These are phyloP conservation scores for Holcopasites calliopsidis DNA, from an alignment of 1,140 invertebrate species.

Conservation along the genomic window DNA sequence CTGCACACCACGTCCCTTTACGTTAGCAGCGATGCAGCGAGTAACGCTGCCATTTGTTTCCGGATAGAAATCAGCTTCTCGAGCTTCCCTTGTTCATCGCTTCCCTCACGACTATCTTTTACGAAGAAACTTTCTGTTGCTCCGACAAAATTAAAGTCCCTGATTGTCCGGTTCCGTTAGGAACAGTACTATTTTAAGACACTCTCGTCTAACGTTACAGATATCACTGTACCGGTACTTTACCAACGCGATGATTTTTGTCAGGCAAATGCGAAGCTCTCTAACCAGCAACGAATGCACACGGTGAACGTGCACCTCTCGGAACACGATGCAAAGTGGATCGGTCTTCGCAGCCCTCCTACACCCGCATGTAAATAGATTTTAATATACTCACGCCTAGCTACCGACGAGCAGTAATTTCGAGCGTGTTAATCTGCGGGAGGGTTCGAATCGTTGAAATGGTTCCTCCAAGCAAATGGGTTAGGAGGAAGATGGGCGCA, in stretches of 20 bases:
- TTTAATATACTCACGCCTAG: slow-evolving; percentile 64
- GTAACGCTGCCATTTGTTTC: not conserved
- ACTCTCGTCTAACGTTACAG: too few species aligned
- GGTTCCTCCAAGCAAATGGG: slow-evolving; percentile 17
- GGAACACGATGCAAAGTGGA: slow-evolving; percentile 63
- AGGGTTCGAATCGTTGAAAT: slow-evolving; percentile 47
- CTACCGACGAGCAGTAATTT: slow-evolving; percentile 65
- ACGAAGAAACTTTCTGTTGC: not conserved
- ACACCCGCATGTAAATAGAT: slow-evolving; percentile 56
- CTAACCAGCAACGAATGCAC: slow-evolving; percentile 2
- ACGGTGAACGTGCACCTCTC: slow-evolving; percentile 18
- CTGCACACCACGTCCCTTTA: not conserved
- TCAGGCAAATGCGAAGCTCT: not conserved
- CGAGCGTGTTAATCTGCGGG: slow-evolving; percentile 53
- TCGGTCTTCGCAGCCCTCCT: slow-evolving; percentile 43
- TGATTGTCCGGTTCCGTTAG: too few species aligned
- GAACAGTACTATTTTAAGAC: too few species aligned
- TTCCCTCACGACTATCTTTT: not conserved
- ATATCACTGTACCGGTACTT: not conserved
- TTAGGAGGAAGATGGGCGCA: slow-evolving; percentile 7
- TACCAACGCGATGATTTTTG: not conserved
- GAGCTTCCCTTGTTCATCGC: slow-evolving; percentile 7
- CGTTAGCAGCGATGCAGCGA: not conserved
- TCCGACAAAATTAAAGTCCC: too few species aligned
- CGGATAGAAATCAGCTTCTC: slow-evolving; percentile 3